Conservation (phyloP, 2,113 vertebrate species). For the Corythaixoides concolor region DNA sequence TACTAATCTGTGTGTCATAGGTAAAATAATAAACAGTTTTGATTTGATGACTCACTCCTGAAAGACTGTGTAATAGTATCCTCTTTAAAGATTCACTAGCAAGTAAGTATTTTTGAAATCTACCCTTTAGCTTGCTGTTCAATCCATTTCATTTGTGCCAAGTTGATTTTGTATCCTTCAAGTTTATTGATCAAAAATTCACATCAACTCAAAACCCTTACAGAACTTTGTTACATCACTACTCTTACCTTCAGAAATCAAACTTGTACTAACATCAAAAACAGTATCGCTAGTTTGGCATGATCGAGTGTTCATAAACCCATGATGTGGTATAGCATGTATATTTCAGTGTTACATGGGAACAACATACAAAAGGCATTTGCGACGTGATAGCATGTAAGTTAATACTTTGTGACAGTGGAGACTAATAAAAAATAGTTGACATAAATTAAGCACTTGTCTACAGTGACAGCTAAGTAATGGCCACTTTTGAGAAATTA, state of each 20-base stretch:
- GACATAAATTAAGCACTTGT: slow-evolving; percentile 33
- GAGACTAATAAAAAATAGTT: slow-evolving; percentile 46
- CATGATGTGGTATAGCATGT: neutral
- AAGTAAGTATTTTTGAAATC: neutral
- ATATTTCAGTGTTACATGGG: slow-evolving; percentile 10
- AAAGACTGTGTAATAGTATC: neutral
- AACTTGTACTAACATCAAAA: slow-evolving; percentile 8
- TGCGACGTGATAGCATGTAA: slow-evolving; percentile 2
- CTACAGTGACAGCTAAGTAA: neutral
- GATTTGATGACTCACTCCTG: neutral
- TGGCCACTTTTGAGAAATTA: slow-evolving; percentile 29
- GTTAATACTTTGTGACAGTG: slow-evolving; percentile 30
- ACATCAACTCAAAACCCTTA: neutral
- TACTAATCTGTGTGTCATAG: neutral
- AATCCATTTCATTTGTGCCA: neutral
- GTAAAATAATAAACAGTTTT: neutral
- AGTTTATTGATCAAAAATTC: neutral
- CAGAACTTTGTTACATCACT: neutral
- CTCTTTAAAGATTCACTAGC: neutral
- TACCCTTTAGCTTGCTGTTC: neutral
- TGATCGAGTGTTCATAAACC: neutral
- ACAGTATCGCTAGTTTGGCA: neutral
- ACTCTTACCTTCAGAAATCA: neutral
- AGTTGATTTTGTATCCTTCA: neutral
- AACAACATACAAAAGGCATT: slow-evolving; percentile 12